A percentile compares a stretch with the other conserved stretches of the same genome.
Evolutionary conservation across 2,113 vertebrate species (phyloP).

Genomic region (Oncorhynchus tshawytscha): DNA sequence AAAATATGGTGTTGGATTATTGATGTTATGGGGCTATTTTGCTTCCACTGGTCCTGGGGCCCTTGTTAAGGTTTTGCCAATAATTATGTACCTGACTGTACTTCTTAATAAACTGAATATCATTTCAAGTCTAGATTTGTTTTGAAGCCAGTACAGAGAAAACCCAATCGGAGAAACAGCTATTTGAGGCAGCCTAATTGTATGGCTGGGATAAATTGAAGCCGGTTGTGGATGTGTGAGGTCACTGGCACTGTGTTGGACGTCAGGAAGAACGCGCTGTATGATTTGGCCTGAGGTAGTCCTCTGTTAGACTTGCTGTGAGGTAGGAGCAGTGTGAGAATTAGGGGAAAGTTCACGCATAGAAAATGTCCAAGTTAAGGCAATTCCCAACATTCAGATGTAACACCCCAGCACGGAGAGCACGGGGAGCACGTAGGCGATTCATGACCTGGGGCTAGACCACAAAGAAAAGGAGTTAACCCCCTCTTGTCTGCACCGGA

Average conservation of each 20-base stretch:
- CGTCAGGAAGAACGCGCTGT: constrained; percentile 20
- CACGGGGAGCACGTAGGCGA: constrained; percentile 17
- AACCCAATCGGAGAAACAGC: no score
- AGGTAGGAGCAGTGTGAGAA: constrained; percentile 70
- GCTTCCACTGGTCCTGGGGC: no score
- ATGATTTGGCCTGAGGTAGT: constrained; percentile 26
- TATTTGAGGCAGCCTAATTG: neutral
- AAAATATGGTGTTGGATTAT: no score
- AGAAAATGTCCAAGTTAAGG: constrained; percentile 53
- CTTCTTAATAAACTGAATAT: neutral
- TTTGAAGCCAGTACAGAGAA: no score
- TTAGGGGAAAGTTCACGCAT: constrained; percentile 76
- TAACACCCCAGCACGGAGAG: constrained; percentile 22
- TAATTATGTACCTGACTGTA: neutral
- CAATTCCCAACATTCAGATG: constrained; percentile 13
- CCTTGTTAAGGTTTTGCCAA: no score
- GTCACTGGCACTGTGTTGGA: constrained; percentile 12
- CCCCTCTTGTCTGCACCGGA: constrained; percentile 48
- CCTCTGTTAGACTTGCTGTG: constrained; percentile 10
- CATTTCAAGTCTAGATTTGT: neutral
- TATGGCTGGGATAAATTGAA: neutral
- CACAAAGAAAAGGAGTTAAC: constrained; percentile 52
- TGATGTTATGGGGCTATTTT: no score
- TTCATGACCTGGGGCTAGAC: constrained; percentile 39
- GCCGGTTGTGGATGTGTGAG: constrained; percentile 5